Base-by-base conservation (phyloP, 2,888 invertebrate genomes). In the Arenicola marina region DNA sequence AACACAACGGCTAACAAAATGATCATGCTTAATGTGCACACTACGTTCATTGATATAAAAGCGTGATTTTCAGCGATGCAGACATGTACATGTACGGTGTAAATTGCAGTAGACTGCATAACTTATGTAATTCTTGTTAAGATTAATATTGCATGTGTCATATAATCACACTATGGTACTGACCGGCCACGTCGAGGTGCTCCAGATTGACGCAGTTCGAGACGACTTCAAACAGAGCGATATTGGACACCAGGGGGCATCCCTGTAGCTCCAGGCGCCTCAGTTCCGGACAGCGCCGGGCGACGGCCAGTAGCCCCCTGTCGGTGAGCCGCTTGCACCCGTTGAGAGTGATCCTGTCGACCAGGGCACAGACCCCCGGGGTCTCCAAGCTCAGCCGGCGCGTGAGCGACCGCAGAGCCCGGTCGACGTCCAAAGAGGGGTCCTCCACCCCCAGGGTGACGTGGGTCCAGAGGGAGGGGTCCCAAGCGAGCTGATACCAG, bases 171-270 rank as follows among this genome's bases (percentile, higher is more conserved):
- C n/a, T n/a, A 45, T 21, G 43, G 29, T 24, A 70, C 83, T 85
- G 80, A 66, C 92, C 86, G 85, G 81, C 18, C 60, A 93, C 87
- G 84, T 93, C 92, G 55, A 94, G 87, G 83, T 92, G 92, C 83
- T 92, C 90, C 62, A 94, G 84, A 81, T 91, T 91, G 67, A 88
- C 87, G 80, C 93, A 91, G 77, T 90, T 89, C 2, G 91, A 89
- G 59, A 91, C 88, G 7, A 93, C 87, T 72, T 93, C 92, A 59
- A 89, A 89, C 57, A 94, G 82, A 0, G 92, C 89, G 51, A 89
- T 87, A 73, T 92, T 92, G 56, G 91, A 90, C 73, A 93, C 87
- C 64, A 88, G 88, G 56, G 87, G 86, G 70, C 92, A 91, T 1
- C 89, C 89, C 65, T 91, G 91, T 57, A 93, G 86, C 67, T 92